Evolutionary conservation across 2,888 invertebrate species (phyloP).

Genomic region (Herminia tarsipennalis): DNA sequence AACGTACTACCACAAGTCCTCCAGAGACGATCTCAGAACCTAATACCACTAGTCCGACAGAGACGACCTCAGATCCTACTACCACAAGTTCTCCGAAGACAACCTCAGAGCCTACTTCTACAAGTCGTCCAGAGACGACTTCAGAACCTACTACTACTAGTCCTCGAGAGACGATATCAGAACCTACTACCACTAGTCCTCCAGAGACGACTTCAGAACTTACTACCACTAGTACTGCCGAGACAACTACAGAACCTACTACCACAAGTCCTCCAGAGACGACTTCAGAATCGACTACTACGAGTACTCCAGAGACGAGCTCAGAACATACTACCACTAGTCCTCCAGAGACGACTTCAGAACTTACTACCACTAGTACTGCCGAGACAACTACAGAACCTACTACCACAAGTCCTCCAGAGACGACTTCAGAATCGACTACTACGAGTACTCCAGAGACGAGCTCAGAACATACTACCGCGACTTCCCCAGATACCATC

Average conservation of each 20-base stretch:
- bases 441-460: not conserved
- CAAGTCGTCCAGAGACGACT: not conserved
- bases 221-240: not conserved
- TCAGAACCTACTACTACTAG: not conserved
- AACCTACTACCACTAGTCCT: not conserved
- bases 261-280: not conserved
- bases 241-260: not conserved
- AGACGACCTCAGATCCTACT: not conserved
- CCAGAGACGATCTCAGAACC: not conserved
- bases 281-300: not conserved
- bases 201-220: not conserved
- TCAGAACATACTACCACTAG: not conserved
- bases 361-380: not conserved
- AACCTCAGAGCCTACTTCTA: too few relatives aligned
- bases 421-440: not conserved
- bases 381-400: not conserved
- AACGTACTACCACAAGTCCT: not conserved
- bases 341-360: not conserved
- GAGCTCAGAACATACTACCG: not conserved
- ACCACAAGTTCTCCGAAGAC: not conserved
- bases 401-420: not conserved
- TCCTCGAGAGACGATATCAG: not conserved
- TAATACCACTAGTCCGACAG: not conserved
- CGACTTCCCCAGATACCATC: not conserved
- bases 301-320: not conserved